Percentiles rank a stretch among this genome's conserved stretches.
Evolutionary conservation across 2,113 vertebrate genomes (phyloP).

Genomic region (Myrmecophaga tridactyla): DNA sequence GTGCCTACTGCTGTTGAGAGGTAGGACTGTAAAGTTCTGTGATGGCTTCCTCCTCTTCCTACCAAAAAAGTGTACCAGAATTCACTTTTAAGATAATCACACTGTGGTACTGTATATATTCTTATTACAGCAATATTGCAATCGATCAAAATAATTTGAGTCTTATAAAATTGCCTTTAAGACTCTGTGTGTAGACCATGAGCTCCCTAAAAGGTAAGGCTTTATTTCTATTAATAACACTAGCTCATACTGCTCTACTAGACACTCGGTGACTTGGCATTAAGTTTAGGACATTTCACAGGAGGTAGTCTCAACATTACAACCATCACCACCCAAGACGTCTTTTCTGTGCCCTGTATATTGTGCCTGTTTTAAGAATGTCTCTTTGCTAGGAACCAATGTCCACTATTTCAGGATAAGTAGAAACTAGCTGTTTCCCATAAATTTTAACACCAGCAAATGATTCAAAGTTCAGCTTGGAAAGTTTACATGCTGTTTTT

Average conservation of each 20-base stretch:
- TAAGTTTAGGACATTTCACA: background rate
- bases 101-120: background rate
- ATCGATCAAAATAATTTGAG: background rate
- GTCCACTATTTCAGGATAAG: background rate
- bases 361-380: background rate
- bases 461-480: background rate
- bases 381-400: background rate
- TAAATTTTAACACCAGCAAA: background rate
- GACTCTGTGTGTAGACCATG: background rate
- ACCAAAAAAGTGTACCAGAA: background rate
- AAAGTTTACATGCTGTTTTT: background rate
- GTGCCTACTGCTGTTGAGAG: background rate
- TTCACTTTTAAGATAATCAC: background rate
- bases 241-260: background rate
- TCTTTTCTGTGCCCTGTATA: background rate
- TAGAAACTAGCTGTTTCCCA: background rate
- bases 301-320: background rate
- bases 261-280: background rate
- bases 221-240: background rate
- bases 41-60: background rate
- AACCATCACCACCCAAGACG: background rate
- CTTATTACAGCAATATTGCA: background rate
- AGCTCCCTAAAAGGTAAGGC: background rate
- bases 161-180: conserved; percentile 1
- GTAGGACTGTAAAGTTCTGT: background rate